Evolutionary conservation across 2,888 invertebrate species (phyloP), one percentile per base, ranked within the genome.

Genomic region (Lasius fuliginosus): DNA sequence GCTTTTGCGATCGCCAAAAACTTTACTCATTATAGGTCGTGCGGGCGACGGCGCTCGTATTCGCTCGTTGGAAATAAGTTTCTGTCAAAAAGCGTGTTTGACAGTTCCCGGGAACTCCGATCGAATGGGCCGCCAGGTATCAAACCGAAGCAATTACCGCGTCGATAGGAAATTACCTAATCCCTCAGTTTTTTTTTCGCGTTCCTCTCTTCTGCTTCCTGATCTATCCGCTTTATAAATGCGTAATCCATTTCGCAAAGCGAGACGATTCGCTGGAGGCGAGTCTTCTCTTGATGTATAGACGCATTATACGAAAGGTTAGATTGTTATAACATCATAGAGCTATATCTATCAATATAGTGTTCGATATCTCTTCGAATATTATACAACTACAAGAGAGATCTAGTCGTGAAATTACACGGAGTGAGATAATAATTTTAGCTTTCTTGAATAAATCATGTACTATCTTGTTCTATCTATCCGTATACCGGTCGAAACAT

Each of bases 1-100:
- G 23, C 79, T 53, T 8, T 60, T 56, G 60, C 33, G 46, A 81
- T 60, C 27, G 73, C 73, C 73, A 73, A 81, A 81, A 81, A 81
- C 79, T 81, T 81, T 81, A n/a, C 73, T 81, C 79, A 73, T 81
- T 81, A 81, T 60, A 81, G 71, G 18, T 73, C 46, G 71, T 46
- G 23, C 33, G 15, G 30, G 11, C 58, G 60, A 71, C 12, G 33
- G 18, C n/a, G 30, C 4, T 8, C 23, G 8, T 49, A 11, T 27
- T 27, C 68, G 68, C 18, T 49, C 23, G 42, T 12, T 27, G 60
- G 60, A 60, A 81, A 73, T 81, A 81, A 73, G 46, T 73, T 71
- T 73, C 73, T 46, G 73, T 81, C 79, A 42, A 73, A 81, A 81
- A 81, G 23, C 18, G 42, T 12, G 42, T 27, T 56, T 12, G 42